Evolutionary conservation across 2,888 invertebrate genomes (phyloP), one percentile per base, ranked within the genome.

Genomic region (Coenonympha glycerion): DNA sequence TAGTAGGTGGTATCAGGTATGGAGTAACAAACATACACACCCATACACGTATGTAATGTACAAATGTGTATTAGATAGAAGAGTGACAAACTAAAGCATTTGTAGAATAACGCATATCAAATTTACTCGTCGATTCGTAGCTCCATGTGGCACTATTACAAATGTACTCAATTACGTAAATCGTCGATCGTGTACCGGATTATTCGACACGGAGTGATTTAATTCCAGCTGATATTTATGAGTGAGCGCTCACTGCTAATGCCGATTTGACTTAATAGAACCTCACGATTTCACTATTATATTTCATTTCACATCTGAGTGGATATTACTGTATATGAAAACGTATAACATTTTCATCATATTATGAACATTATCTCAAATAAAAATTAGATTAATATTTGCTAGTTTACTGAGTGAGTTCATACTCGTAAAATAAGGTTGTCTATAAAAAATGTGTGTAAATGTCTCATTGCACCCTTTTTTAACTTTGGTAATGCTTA

Each of bases 341-440:
- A 70, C 69, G 67, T 72, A 76, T 69, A 73, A 66, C 68, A 73
- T 71, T n/a, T n/a, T n/a, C n/a, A n/a, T n/a, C n/a, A n/a, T n/a
- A n/a, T n/a, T n/a, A n/a, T n/a, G n/a, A n/a, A n/a, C n/a, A n/a
- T n/a, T n/a, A n/a, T n/a, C n/a, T n/a, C n/a, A n/a, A n/a, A n/a
- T n/a, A n/a, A n/a, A n/a, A n/a, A n/a, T n/a, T n/a, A n/a, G n/a
- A n/a, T n/a, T n/a, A n/a, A n/a, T n/a, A n/a, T n/a, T n/a, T n/a
- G n/a, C n/a, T n/a, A 80, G 83, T 84, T 85, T 82, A 85, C 80
- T 76, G 79, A 75, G 76, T 75, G 86, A 86, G 85, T 84, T 85
- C 69, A 65, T 65, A n/a, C n/a, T n/a, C n/a, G n/a, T n/a, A 55
- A 85, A 84, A 85, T 86, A 76, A 72, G 68, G 66, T 69, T 68